These are phyloP conservation scores for Popillia japonica DNA, from an alignment of 1,140 invertebrate genomes.

Conservation along the genomic window DNA sequence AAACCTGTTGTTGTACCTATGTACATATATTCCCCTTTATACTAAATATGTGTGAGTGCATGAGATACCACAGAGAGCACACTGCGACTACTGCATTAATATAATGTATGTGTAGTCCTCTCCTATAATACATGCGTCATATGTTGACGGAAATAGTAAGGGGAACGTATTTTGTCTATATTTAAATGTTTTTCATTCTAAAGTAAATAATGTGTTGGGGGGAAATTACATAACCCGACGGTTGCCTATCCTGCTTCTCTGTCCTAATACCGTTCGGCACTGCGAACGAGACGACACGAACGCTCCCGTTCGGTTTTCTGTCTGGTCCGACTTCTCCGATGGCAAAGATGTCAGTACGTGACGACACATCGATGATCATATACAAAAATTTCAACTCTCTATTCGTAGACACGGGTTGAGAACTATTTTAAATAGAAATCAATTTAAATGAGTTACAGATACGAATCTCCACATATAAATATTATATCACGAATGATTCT, in stretches of 20 bases:
- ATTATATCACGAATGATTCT: too few relatives aligned
- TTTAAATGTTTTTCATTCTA: conserved; percentile 45
- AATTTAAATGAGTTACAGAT: neutral
- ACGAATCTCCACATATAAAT: too few relatives aligned
- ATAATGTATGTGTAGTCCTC: neutral
- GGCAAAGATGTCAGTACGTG: conserved; percentile 43
- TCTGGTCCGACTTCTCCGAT: conserved; percentile 44
- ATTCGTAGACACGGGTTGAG: too few relatives aligned
- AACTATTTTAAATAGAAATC: neutral
- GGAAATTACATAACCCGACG: conserved; percentile 47
- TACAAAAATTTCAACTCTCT: neutral
- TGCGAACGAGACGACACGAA: conserved; percentile 44
- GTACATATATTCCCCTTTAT: too few relatives aligned
- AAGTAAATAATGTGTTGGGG: conserved; percentile 44
- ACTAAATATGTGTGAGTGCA: too few relatives aligned
- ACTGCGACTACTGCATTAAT: too few relatives aligned
- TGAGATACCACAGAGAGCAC: too few relatives aligned
- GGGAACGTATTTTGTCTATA: conserved; percentile 40
- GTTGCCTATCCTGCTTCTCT: conserved; percentile 41
- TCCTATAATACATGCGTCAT: conserved; percentile 22
- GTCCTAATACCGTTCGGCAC: neutral
- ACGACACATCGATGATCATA: conserved; percentile 36
- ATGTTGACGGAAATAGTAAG: conserved; percentile 42
- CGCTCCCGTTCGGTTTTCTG: conserved; percentile 40
- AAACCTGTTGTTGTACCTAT: too few relatives aligned